phyloP scores from a whole-genome alignment of 2,797 vertebrate genomes.

The Bucorvus abyssinicus region DNA sequence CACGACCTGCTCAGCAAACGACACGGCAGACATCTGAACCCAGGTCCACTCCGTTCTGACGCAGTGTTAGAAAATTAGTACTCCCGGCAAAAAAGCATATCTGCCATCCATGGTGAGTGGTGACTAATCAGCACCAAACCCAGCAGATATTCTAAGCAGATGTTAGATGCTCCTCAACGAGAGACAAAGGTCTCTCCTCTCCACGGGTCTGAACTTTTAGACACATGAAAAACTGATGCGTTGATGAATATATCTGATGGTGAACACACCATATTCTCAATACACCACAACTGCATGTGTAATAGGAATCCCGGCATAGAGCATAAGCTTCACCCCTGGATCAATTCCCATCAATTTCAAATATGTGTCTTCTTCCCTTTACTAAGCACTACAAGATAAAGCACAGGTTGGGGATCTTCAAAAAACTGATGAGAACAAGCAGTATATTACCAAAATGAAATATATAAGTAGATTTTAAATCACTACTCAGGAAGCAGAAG shows the following conservation, averaged over 20 bases:
- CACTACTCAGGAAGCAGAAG: neutral
- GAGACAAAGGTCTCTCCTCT: neutral
- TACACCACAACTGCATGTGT: neutral
- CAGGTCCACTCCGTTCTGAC: neutral
- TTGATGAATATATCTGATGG: neutral
- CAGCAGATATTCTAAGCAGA: neutral
- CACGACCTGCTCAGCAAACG: neutral
- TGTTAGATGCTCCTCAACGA: neutral
- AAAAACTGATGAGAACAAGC: neutral
- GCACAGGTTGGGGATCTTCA: neutral
- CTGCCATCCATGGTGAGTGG: neutral
- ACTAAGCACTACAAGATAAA: neutral
- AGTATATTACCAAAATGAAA: neutral
- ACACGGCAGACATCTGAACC: neutral
- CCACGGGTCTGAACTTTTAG: neutral
- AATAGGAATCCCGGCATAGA: neutral
- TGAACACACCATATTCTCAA: neutral
- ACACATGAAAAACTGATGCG: neutral
- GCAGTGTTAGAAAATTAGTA: neutral
- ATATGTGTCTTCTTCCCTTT: neutral
- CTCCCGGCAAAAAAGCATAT: neutral
- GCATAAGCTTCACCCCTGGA: neutral
- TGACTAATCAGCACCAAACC: slow-evolving; percentile 3
- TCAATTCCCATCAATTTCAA: neutral
- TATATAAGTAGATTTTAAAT: neutral